Evolutionary conservation across 2,113 vertebrate species (phyloP).

Genomic region (Phainopepla nitens): DNA sequence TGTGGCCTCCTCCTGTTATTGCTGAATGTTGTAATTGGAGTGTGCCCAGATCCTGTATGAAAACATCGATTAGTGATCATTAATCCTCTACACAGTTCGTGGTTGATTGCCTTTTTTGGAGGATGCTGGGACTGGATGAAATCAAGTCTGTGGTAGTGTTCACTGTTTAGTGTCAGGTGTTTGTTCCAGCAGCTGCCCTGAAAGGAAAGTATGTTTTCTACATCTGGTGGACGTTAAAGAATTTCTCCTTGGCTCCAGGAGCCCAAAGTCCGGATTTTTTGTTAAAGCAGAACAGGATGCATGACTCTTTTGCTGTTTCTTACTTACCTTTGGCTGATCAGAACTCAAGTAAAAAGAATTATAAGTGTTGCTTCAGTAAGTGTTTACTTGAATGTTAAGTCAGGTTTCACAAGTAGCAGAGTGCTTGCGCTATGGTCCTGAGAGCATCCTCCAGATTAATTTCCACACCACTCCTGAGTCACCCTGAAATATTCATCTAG

Average conservation of each 20-base stretch:
- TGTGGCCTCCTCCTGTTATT: not conserved
- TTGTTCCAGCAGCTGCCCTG: not conserved
- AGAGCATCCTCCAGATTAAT: not conserved
- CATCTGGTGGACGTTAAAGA: conserved; percentile 42
- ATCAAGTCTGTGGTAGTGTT: not conserved
- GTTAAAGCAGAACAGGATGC: not conserved
- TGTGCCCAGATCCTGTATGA: not conserved
- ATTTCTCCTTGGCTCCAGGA: not conserved
- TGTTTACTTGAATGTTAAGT: not conserved
- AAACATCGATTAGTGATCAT: not conserved
- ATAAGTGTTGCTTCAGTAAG: not conserved
- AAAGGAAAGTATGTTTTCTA: not conserved
- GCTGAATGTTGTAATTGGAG: not conserved
- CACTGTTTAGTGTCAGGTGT: not conserved
- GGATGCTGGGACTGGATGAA: not conserved
- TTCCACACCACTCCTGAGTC: not conserved
- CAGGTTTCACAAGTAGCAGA: not conserved
- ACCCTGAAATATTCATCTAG: not conserved
- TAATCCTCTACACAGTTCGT: not conserved
- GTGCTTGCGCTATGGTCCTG: not conserved
- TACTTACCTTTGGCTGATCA: not conserved
- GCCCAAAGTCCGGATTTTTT: not conserved
- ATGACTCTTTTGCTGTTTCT: not conserved
- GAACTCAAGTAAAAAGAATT: not conserved
- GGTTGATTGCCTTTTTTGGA: not conserved